These are phyloP conservation scores for Drosophila greeni DNA, from an alignment of 2,888 invertebrate genomes.

Conservation along the genomic window DNA sequence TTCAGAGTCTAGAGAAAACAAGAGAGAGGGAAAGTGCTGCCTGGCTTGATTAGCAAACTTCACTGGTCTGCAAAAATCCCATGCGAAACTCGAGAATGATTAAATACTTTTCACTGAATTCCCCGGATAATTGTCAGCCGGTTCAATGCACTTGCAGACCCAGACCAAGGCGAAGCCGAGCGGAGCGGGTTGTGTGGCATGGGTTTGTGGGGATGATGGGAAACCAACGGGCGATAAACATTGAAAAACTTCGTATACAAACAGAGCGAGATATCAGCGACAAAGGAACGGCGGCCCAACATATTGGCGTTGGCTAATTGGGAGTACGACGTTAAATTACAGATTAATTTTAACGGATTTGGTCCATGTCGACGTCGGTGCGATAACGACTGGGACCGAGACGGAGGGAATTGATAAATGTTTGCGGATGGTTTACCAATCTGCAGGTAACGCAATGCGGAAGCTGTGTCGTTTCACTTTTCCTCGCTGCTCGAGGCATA, in stretches of 20 bases:
- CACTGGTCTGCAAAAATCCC: constrained; percentile 24
- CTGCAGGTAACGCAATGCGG: constrained; percentile 50
- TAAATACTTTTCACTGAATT: constrained; percentile 42
- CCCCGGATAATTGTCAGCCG: constrained; percentile 28
- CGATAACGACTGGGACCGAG: not conserved
- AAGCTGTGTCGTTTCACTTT: constrained; percentile 60
- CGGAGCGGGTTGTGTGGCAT: constrained; percentile 1
- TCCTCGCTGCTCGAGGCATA: constrained; percentile 24
- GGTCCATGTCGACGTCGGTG: constrained; percentile 22
- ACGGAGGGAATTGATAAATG: constrained; percentile 1
- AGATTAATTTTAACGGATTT: constrained; percentile 54
- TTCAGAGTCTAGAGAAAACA: constrained; percentile 39
- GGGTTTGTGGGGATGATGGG: constrained; percentile 7
- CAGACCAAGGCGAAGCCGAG: not conserved
- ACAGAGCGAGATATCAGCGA: constrained; percentile 22
- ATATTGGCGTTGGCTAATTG: constrained; percentile 50
- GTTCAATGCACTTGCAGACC: constrained; percentile 25
- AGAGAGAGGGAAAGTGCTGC: constrained; percentile 45
- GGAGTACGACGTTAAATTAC: constrained; percentile 42
- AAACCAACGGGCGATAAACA: constrained; percentile 56
- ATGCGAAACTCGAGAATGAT: constrained; percentile 40
- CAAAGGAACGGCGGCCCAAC: constrained; percentile 5
- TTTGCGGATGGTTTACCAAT: constrained; percentile 6
- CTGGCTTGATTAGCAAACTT: not conserved
- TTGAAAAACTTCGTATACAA: constrained; percentile 40